Percentiles rank a stretch among this genome's conserved stretches.
phyloP scores from a whole-genome alignment of 2,797 vertebrate genomes.

The Tachyglossus aculeatus region DNA sequence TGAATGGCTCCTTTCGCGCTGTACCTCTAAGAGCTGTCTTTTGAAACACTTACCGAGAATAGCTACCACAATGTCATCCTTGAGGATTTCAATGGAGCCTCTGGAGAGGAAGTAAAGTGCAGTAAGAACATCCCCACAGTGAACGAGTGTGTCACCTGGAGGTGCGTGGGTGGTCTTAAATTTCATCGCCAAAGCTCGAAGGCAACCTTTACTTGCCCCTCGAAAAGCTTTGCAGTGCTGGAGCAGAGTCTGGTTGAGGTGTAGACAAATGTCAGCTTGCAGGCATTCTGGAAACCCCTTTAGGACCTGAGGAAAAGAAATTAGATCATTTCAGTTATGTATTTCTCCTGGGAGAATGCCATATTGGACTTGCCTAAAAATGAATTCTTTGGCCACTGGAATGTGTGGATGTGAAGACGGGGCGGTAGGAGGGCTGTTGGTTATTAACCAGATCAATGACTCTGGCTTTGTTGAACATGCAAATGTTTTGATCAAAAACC shows the following conservation, averaged over 20 bases:
- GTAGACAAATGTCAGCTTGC: conserved; percentile 98
- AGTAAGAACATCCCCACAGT: conserved; percentile 93
- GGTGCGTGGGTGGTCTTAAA: conserved; percentile 96
- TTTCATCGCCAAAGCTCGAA: conserved; percentile 96
- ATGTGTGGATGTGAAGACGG: conserved; percentile 7
- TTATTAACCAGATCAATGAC: conserved; percentile 21
- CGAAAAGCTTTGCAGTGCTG: conserved; percentile 93
- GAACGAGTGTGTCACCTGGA: conserved; percentile 96
- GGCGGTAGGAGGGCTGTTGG: background rate
- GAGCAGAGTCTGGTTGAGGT: conserved; percentile 93
- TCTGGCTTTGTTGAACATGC: conserved; percentile 32
- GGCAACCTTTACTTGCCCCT: conserved; percentile 96
- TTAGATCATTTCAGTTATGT: conserved; percentile 68
- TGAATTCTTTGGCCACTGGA: conserved; percentile 41
- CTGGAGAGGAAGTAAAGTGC: conserved; percentile 95
- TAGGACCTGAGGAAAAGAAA: conserved; percentile 83
- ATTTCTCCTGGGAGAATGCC: conserved; percentile 24
- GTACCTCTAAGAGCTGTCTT: background rate
- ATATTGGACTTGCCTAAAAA: conserved; percentile 27
- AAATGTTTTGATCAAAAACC: conserved; percentile 32
- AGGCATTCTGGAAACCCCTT: conserved; percentile 99
- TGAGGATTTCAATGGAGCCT: conserved; percentile 97
- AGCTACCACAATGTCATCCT: conserved; percentile 96
- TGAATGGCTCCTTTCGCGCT: background rate
- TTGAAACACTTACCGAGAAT: conserved; percentile 89